Base-by-base conservation (phyloP, 1,140 invertebrate species). In the Drosophila bocqueti region DNA sequence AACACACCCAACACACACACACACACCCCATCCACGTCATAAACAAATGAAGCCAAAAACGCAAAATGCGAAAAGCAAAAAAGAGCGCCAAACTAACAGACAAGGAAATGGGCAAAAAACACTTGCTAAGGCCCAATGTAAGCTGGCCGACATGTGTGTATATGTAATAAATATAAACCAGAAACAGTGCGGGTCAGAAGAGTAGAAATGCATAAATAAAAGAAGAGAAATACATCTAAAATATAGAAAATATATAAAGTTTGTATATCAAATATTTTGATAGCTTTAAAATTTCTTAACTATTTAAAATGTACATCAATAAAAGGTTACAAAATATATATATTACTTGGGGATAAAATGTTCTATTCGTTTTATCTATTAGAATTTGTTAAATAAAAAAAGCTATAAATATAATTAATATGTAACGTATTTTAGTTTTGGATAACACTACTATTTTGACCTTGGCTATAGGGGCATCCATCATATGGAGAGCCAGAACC, bases 1-100 rank as follows among this genome's bases (percentile, higher is more conserved):
- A 49, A 29, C 57, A 29, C 57, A n/a, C 13, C 8, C 46, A 52
- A 15, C 31, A 36, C 40, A 16, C 16, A 38, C 18, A 54, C n/a
- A 36, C 36, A 38, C 13, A 13, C 47, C 67, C 36, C 9, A 36
- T 47, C 24, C 36, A 42, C 29, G 18, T 81, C 84, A 81, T 89
- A 89, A 90, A 85, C 81, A 90, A 89, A 89, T 89, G 86, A 79
- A 79, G 71, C 49, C 76, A 83, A 79, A 66, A 64, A 50, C 18
- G 40, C 29, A 38, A 62, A 67, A 76, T 54, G 47, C 47, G 31
- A 83, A 69, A 66, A 61, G 47, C 62, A 49, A 65, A 65, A 65
- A 65, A 54, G 50, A 76, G 63, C 61, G 72, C 63, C 38, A 68
- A 55, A 73, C 60, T 43, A 78, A 42, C 65, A 54, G 58, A 77